A percentile compares a stretch with the other conserved stretches of the same genome.
Evolutionary conservation across 2,113 vertebrate species (phyloP).

Genomic region (Paramisgurnus dabryanus): DNA sequence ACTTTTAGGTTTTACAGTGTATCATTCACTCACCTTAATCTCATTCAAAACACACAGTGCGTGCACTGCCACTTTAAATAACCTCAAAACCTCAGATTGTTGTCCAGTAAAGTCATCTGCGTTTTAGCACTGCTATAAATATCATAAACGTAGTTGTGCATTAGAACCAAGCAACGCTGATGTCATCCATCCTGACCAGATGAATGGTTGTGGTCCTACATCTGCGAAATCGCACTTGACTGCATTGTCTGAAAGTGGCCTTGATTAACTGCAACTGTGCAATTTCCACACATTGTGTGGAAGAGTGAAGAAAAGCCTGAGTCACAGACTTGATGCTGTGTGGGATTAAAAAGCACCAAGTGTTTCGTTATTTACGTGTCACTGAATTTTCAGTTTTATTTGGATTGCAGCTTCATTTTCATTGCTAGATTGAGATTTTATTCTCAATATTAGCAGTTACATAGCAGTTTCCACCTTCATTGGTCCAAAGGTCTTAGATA

Average conservation of each 20-base stretch:
- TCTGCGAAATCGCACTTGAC: constrained; percentile 1
- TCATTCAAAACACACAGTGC: no score
- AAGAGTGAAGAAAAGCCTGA: constrained; percentile 20
- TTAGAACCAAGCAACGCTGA: neutral
- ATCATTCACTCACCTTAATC: no score
- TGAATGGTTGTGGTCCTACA: neutral
- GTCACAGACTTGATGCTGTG: neutral
- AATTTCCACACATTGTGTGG: constrained; percentile 45
- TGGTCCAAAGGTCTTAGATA: no score
- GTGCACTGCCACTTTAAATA: neutral
- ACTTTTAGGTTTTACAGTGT: neutral
- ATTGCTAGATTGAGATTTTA: neutral
- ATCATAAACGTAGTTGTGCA: neutral
- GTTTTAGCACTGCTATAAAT: neutral
- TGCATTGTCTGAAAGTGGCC: constrained; percentile 11
- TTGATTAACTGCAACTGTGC: constrained; percentile 14
- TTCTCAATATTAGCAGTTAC: neutral
- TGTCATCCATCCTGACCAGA: constrained; percentile 12
- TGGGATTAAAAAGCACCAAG: neutral
- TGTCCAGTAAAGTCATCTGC: neutral
- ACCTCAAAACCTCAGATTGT: neutral
- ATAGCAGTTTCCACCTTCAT: no score
- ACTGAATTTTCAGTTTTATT: neutral
- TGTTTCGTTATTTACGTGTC: constrained; percentile 21
- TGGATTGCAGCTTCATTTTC: no score